Evolutionary conservation across 1,140 invertebrate species (phyloP).

Genomic region (Eufriesea mexicana): DNA sequence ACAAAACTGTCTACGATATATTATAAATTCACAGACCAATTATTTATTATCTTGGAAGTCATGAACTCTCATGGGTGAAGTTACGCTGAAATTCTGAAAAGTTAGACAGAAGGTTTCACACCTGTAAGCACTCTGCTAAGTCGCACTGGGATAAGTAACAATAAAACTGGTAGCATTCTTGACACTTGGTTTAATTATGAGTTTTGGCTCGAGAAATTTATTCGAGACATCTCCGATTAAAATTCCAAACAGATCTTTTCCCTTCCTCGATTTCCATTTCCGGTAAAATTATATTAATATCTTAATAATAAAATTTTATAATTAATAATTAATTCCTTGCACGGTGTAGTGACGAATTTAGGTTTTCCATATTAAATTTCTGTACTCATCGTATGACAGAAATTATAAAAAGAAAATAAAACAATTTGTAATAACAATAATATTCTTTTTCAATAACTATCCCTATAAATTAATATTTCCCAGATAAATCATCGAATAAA

Average conservation of each 20-base stretch:
- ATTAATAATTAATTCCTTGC: no score
- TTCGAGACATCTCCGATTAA: no score
- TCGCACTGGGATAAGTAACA: neutral
- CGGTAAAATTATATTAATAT: no score
- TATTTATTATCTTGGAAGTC: neutral
- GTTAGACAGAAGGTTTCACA: neutral
- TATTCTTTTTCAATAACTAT: no score
- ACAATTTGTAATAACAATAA: no score
- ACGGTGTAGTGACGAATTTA: no score
- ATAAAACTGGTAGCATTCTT: neutral
- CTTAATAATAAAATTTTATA: no score
- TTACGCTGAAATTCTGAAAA: neutral
- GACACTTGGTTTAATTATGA: neutral
- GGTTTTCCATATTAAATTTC: no score
- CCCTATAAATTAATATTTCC: no score
- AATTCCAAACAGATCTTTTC: neutral
- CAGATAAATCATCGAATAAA: no score
- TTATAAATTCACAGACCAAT: neutral
- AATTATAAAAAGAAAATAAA: no score
- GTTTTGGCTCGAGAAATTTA: neutral
- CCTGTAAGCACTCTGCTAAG: neutral
- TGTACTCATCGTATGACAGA: no score
- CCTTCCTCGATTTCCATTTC: neutral
- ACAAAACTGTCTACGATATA: neutral
- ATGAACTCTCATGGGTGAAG: accelerated